These are phyloP conservation scores for Melanotaenia maccullochi DNA, from an alignment of 2,797 vertebrate species.

Conservation along the genomic window DNA sequence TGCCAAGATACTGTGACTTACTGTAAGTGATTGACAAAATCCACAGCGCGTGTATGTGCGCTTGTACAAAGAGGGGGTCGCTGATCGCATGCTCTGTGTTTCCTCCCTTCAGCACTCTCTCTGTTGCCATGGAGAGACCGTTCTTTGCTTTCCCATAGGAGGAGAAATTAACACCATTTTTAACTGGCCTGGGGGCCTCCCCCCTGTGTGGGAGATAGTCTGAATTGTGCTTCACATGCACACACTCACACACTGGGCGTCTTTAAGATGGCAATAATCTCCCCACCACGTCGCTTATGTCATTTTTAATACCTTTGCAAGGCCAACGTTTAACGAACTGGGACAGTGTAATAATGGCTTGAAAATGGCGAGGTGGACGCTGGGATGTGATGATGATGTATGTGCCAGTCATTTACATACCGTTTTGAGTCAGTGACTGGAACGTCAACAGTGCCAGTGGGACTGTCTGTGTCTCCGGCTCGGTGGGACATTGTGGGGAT, in stretches of 20 bases:
- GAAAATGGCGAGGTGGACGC: conserved; percentile 57
- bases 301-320: conserved; percentile 70
- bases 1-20: conserved; percentile 30
- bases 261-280: conserved; percentile 74
- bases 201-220: conserved; percentile 81
- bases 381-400: conserved; percentile 56
- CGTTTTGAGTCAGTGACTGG: conserved; percentile 61
- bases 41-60: conserved; percentile 44
- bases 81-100: conserved; percentile 82
- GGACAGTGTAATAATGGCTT: conserved; percentile 63
- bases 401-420: conserved; percentile 60
- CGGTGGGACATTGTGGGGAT: conserved; percentile 57
- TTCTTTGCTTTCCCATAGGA: conserved; percentile 88
- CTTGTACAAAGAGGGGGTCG: conserved; percentile 80
- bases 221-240: conserved; percentile 73
- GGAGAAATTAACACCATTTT: conserved; percentile 89
- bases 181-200: conserved; percentile 86
- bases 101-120: conserved; percentile 85
- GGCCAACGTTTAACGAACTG: conserved; percentile 69
- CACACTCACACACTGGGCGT: conserved; percentile 47
- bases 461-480: conserved; percentile 60
- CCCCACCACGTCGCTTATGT: conserved; percentile 61
- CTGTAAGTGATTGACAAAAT: conserved; percentile 46
- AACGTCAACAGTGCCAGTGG: conserved; percentile 64
- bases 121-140: conserved; percentile 89